Evolutionary conservation across 2,888 invertebrate genomes (phyloP).

Genomic region (Nemurella pictetii): DNA sequence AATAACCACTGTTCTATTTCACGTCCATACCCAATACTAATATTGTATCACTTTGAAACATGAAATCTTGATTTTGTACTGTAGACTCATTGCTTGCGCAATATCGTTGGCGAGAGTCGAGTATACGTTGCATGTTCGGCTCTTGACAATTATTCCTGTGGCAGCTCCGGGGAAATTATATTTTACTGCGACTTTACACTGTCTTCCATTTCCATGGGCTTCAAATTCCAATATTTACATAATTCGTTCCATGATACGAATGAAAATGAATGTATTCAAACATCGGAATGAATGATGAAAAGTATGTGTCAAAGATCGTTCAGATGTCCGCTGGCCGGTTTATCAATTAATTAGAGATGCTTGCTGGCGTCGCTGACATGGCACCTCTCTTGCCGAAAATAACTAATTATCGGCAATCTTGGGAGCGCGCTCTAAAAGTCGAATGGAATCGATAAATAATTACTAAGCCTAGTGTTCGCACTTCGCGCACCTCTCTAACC

Average conservation of each 20-base stretch:
- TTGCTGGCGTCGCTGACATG: too few species aligned
- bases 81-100: background rate
- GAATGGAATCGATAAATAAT: background rate
- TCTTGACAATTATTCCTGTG: background rate
- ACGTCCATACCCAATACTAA: too few species aligned
- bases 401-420: background rate
- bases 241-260: slow-evolving; percentile 13
- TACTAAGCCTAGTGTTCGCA: background rate
- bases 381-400: background rate
- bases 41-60: background rate
- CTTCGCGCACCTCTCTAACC: background rate
- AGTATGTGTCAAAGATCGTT: background rate
- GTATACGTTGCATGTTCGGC: background rate
- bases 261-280: slow-evolving; percentile 1
- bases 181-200: background rate
- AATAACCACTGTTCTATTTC: background rate
- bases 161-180: background rate
- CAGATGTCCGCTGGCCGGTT: too few species aligned
- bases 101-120: background rate
- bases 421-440: background rate
- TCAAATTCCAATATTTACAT: slow-evolving; percentile 4
- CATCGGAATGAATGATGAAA: background rate
- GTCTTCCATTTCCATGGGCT: background rate
- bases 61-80: background rate
- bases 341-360: background rate